Evolutionary conservation across 2,797 vertebrate genomes (phyloP), one percentile per base, ranked within the genome.

Genomic region (Poeciliopsis infans): DNA sequence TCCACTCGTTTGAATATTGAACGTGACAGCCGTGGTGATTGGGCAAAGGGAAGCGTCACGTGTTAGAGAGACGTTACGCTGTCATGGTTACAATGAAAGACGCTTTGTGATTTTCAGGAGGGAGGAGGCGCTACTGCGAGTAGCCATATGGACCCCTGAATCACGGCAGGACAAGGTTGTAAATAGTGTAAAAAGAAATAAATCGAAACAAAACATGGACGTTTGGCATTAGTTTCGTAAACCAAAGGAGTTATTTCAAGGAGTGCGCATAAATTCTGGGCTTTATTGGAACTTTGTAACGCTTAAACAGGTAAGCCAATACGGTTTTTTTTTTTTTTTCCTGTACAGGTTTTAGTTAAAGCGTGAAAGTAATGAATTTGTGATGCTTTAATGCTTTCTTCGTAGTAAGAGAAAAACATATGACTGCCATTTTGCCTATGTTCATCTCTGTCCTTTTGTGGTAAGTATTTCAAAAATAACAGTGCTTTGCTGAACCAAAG

Each of bases 51-150:
- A 25, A 15, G 13, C 1, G 84, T 88, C 88, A 91, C 86, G 36
- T 89, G 87, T 1, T 66, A 5, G 12, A 15, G 75, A 91, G 87
- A 94, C 94, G 94, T 94, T 94, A 93, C 81, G 93, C 92, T 95
- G 94, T 92, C 94, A 96, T 96, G 94, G 96, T 90, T 92, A 96
- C 95, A 43, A 5, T 93, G 93, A 96, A 95, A 94, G 94, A 95
- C 95, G 95, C 95, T 95, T 95, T 94, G 95, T 95, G 83, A 77
- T 87, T 72, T 16, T 75, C 64, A 85, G 87, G 31, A 59, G 87
- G 88, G 86, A 87, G 91, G 74, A 59, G 87, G 79, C 33, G 55
- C 83, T 18, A 31, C 25, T 15, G 53, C 33, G 49, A 68, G 51
- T 33, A 79, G 81, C 83, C 87, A 78, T 87, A 88, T 83, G 85